A percentile compares a stretch with the other conserved stretches of the same genome.
Conservation (phyloP, 1,140 invertebrate species). For the Centruroides vittatus region DNA sequence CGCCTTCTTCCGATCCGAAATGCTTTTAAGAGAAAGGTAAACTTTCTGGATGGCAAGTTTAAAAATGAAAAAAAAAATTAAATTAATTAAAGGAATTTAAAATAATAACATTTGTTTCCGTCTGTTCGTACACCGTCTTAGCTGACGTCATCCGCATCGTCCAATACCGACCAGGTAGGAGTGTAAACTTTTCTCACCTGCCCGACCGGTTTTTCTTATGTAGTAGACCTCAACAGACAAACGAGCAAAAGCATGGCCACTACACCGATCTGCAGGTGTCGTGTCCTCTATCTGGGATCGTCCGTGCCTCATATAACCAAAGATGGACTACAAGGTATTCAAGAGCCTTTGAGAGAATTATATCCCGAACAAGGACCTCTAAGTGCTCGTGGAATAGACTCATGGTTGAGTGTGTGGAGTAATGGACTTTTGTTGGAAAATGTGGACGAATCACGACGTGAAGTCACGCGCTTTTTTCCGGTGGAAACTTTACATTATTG, state of each 20-base stretch:
- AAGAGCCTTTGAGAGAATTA: constrained; percentile 89
- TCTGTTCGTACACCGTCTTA: too few species aligned
- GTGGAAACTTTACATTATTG: constrained; percentile 95
- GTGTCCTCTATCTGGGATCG: constrained; percentile 95
- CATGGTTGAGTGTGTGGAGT: constrained; percentile 93
- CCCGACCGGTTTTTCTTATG: too few species aligned
- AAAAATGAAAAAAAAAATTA: too few species aligned
- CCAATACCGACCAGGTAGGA: too few species aligned
- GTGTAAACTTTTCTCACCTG: too few species aligned
- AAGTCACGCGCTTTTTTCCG: constrained; percentile 91
- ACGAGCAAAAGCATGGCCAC: constrained; percentile 24
- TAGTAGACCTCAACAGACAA: too few species aligned
- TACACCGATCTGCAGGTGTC: constrained; percentile 85
- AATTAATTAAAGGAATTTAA: too few species aligned
- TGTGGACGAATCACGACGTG: constrained; percentile 85
- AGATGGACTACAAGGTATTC: constrained; percentile 92
- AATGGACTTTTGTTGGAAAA: constrained; percentile 93
- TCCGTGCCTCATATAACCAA: constrained; percentile 95
- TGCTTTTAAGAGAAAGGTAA: too few species aligned
- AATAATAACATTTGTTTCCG: too few species aligned
- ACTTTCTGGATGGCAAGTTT: too few species aligned
- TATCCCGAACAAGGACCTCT: constrained; percentile 73
- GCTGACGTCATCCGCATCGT: too few species aligned
- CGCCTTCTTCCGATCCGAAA: too few species aligned
- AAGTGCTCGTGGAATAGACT: constrained; percentile 79